Conservation (phyloP, 2,888 invertebrate genomes). For the Synergus japonicus region DNA sequence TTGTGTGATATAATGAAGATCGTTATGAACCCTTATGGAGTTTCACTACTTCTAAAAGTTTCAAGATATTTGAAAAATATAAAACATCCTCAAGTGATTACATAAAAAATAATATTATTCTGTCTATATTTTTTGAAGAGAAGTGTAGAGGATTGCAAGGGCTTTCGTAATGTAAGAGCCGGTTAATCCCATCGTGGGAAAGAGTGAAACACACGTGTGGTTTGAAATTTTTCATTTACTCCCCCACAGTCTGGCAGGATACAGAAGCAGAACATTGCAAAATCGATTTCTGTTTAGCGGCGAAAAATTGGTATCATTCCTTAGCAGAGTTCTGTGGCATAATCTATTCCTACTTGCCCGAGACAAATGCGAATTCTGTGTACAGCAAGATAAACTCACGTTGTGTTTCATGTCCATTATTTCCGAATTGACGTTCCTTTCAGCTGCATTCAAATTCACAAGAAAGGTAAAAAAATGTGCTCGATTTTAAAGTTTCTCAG, state of each 20-base stretch:
- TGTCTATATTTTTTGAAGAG: background rate
- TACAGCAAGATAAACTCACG: background rate
- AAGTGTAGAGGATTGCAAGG: background rate
- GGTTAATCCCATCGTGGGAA: constrained; percentile 3
- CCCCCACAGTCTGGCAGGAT: background rate
- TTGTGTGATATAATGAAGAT: too few species aligned
- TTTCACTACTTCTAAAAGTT: background rate
- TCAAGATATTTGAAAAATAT: too few species aligned
- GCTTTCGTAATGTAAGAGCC: background rate
- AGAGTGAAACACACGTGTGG: background rate
- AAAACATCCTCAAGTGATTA: too few species aligned
- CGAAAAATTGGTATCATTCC: constrained; percentile 1
- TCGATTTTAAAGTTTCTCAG: background rate
- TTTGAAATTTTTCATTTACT: constrained; percentile 17
- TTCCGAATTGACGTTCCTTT: background rate
- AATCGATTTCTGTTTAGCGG: background rate
- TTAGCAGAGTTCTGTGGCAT: background rate
- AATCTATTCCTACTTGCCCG: background rate
- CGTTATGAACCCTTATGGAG: too few species aligned
- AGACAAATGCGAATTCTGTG: background rate
- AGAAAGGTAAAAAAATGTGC: background rate
- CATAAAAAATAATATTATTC: background rate
- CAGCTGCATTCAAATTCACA: background rate
- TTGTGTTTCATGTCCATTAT: background rate
- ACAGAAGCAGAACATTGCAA: constrained; percentile 6